Percentiles rank a stretch among this genome's conserved stretches.
Evolutionary conservation across 1,140 invertebrate species (phyloP).

Genomic region (Papilio machaon): DNA sequence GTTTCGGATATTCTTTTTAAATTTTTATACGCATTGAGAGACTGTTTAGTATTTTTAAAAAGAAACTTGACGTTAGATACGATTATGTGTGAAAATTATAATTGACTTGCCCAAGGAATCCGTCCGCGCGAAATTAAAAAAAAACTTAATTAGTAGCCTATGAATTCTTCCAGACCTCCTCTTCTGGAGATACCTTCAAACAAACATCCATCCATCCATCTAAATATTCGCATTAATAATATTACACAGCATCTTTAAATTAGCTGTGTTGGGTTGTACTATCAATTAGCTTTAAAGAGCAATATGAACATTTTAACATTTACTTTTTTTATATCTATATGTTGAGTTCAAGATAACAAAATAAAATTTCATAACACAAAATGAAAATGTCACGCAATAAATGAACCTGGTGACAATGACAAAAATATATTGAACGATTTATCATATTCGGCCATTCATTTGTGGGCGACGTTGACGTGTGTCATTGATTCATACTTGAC

Average conservation of each 20-base stretch:
- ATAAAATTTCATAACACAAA: background rate
- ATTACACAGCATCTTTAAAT: background rate
- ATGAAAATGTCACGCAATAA: constrained; percentile 27
- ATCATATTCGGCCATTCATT: constrained; percentile 37
- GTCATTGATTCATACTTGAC: constrained; percentile 27
- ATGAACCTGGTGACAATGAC: constrained; percentile 9
- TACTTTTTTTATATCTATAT: background rate
- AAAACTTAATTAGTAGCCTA: too few species aligned
- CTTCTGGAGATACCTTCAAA: too few species aligned
- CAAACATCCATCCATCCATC: too few species aligned
- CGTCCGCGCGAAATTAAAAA: too few species aligned
- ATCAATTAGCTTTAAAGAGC: background rate
- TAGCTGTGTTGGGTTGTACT: background rate
- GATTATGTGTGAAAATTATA: constrained; percentile 14
- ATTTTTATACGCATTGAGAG: background rate
- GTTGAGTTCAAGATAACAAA: background rate
- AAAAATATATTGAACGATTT: constrained; percentile 34
- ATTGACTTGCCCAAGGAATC: background rate
- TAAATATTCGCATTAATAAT: too few species aligned
- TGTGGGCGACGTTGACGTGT: constrained; percentile 27
- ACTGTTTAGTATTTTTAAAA: background rate
- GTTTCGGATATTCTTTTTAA: constrained; percentile 48
- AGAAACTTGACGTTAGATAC: background rate
- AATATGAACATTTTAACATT: too few species aligned
- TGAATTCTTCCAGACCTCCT: too few species aligned